Evolutionary conservation across 2,888 invertebrate genomes (phyloP).

Genomic region (Apamea sordens): DNA sequence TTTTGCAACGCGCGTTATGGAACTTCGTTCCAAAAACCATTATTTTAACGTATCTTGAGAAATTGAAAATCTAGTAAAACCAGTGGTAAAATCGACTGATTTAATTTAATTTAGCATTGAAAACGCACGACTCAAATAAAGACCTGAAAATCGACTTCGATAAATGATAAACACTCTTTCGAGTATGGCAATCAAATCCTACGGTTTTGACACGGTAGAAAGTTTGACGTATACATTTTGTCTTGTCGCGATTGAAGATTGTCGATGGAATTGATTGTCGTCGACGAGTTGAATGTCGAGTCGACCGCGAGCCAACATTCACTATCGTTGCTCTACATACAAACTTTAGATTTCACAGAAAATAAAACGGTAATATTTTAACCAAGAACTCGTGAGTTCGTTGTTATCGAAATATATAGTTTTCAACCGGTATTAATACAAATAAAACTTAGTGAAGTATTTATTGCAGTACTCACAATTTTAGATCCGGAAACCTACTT

Average conservation of each 20-base stretch:
- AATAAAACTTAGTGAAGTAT: constrained; percentile 49
- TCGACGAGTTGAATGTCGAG: constrained; percentile 61
- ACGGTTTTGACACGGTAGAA: constrained; percentile 62
- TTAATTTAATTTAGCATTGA: not conserved
- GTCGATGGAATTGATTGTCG: constrained; percentile 66
- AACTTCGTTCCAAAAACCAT: not conserved
- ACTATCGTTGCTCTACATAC: constrained; percentile 33
- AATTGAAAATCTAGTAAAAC: not conserved
- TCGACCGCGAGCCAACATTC: constrained; percentile 64
- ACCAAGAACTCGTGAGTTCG: constrained; percentile 23
- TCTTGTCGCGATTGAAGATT: constrained; percentile 60
- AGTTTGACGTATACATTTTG: constrained; percentile 73
- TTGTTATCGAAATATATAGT: constrained; percentile 5
- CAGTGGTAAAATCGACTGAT: not conserved
- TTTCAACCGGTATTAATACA: constrained; percentile 19
- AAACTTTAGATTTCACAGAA: constrained; percentile 40
- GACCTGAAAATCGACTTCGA: constrained; percentile 6
- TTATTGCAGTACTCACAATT: constrained; percentile 69
- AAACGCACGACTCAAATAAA: not conserved
- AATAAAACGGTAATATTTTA: constrained; percentile 58
- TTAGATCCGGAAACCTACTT: constrained; percentile 88
- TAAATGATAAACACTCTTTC: not conserved
- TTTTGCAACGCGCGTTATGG: no score
- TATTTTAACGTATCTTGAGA: not conserved
- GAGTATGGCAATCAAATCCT: constrained; percentile 22